Conservation (phyloP, 2,888 invertebrate species). For the Nomada flava region DNA sequence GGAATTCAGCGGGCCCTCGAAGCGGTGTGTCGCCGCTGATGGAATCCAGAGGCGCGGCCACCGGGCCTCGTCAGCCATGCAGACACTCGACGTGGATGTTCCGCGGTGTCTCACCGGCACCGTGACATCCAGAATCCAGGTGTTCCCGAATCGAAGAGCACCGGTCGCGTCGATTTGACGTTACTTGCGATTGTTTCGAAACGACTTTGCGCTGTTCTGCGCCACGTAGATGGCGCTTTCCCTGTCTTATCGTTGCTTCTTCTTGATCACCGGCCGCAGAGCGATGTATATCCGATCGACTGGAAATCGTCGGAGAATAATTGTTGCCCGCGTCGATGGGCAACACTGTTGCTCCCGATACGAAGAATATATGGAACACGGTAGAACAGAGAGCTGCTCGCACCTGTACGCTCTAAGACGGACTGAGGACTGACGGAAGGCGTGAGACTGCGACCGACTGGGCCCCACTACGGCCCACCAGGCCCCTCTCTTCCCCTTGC, state of each 20-base stretch:
- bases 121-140: conserved; percentile 1
- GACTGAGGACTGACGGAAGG: conserved; percentile 77
- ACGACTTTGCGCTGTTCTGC: neutral
- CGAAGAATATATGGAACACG: conserved; percentile 9
- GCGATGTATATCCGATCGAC: too few species aligned
- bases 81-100: conserved; percentile 44
- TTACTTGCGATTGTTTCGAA: neutral
- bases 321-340: neutral
- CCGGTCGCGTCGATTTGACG: neutral
- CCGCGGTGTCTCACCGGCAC: conserved; percentile 54
- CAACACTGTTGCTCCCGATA: neutral
- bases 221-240: conserved; percentile 52
- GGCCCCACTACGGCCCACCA: conserved; percentile 61
- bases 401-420: conserved; percentile 76
- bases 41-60: conserved; percentile 80
- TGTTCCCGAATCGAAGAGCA: too few species aligned
- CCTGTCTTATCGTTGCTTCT: neutral
- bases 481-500: conserved; percentile 61
- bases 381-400: conserved; percentile 33
- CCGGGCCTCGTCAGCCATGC: conserved; percentile 58
- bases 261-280: neutral
- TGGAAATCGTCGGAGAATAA: too few species aligned
- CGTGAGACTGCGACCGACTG: conserved; percentile 68
- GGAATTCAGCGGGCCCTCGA: conserved; percentile 47
- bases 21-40: conserved; percentile 70